Percentiles rank a stretch among this genome's conserved stretches.
Conservation (phyloP, 1,140 invertebrate genomes). For the Drosophila jambulina region DNA sequence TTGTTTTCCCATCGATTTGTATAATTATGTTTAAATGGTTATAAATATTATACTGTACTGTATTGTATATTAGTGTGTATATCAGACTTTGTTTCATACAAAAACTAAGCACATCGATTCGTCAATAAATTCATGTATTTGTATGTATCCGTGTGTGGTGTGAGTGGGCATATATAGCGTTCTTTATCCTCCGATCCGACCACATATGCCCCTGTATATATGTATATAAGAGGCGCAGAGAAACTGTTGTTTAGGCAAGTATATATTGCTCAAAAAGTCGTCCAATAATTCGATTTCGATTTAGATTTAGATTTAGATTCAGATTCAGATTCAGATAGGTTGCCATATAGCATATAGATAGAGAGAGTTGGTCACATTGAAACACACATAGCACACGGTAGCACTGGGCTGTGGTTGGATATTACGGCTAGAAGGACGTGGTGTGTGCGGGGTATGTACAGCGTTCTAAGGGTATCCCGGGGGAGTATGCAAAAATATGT, state of each 20-base stretch:
- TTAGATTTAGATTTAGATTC: not conserved
- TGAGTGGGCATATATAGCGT: conserved; percentile 10
- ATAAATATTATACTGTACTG: conserved; percentile 76
- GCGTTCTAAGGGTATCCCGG: conserved; percentile 2
- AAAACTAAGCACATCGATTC: conserved; percentile 81
- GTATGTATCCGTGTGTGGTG: conserved; percentile 45
- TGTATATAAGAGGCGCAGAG: conserved; percentile 64
- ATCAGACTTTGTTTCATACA: conserved; percentile 83
- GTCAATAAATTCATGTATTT: conserved; percentile 82
- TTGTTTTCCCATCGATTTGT: conserved; percentile 33
- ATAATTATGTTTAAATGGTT: conserved; percentile 79
- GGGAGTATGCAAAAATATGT: conserved; percentile 50
- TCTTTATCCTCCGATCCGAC: conserved; percentile 3
- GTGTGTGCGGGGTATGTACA: conserved; percentile 17
- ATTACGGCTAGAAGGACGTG: conserved; percentile 34
- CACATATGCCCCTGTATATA: conserved; percentile 32
- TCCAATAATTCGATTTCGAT: conserved; percentile 41
- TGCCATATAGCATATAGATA: conserved; percentile 32
- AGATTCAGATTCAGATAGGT: conserved; percentile 34
- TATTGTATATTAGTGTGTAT: conserved; percentile 82
- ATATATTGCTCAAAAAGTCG: conserved; percentile 77
- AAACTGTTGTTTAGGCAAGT: conserved; percentile 73
- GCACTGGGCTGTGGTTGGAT: conserved; percentile 16
- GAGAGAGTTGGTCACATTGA: conserved; percentile 71
- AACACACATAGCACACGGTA: conserved; percentile 46